Evolutionary conservation across 2,113 vertebrate genomes (phyloP).

Genomic region (Callipepla californica): DNA sequence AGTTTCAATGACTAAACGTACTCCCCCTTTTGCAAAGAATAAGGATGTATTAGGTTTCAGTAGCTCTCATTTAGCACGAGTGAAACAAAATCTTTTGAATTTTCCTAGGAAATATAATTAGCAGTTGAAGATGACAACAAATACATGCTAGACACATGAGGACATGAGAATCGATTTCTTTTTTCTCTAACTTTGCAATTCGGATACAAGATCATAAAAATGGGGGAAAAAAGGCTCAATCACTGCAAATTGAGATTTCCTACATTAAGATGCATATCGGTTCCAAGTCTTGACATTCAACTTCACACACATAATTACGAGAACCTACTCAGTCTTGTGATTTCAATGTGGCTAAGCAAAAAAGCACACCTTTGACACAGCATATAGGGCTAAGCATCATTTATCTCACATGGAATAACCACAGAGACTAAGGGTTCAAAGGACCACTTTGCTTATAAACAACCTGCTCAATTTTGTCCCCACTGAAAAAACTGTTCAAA

Average conservation of each 20-base stretch:
- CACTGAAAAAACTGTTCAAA: slow-evolving; percentile 51
- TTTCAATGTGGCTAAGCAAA: background rate
- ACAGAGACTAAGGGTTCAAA: slow-evolving; percentile 31
- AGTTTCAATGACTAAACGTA: background rate
- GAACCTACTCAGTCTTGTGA: background rate
- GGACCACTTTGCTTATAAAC: slow-evolving; percentile 47
- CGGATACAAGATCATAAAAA: background rate
- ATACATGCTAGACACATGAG: background rate
- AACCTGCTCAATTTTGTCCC: slow-evolving; percentile 43
- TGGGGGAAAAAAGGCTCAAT: background rate
- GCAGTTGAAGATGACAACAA: background rate
- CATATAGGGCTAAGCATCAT: slow-evolving; percentile 28
- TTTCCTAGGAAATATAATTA: background rate
- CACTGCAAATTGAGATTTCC: background rate
- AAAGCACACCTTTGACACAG: slow-evolving; percentile 32
- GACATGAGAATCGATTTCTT: background rate
- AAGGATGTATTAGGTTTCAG: background rate
- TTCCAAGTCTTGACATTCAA: background rate
- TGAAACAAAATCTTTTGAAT: background rate
- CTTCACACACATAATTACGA: background rate
- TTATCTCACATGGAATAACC: background rate
- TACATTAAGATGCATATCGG: background rate
- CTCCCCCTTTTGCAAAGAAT: background rate
- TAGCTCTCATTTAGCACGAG: background rate
- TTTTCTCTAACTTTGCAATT: background rate